These are phyloP conservation scores for Mirza zaza DNA, from an alignment of 2,113 vertebrate species.

Conservation along the genomic window DNA sequence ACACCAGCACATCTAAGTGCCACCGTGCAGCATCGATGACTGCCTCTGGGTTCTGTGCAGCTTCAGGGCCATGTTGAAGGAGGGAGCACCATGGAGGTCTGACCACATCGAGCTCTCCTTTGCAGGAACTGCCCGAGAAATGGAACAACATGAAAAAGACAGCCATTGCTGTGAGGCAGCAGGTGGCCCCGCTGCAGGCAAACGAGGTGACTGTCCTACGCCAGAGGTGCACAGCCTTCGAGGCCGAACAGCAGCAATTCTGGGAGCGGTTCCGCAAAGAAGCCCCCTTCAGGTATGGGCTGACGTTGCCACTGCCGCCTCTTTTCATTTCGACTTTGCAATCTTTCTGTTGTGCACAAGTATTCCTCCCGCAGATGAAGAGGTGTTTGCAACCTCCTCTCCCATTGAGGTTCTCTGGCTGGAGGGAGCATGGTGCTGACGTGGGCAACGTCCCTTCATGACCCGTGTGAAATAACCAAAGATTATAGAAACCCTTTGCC, in stretches of 20 bases:
- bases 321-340: not conserved
- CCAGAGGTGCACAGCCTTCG: constrained; percentile 87
- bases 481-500: not conserved
- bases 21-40: fast-evolving
- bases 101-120: not conserved
- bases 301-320: fast-evolving
- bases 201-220: constrained; percentile 88
- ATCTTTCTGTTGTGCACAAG: no score
- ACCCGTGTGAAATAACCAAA: not conserved
- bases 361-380: not conserved
- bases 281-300: constrained; percentile 91
- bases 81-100: not conserved
- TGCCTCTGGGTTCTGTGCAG: fast-evolving
- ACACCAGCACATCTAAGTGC: fast-evolving
- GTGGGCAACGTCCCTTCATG: not conserved
- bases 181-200: constrained; percentile 93
- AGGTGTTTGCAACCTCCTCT: not conserved
- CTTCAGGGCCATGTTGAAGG: fast-evolving
- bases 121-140: constrained; percentile 93
- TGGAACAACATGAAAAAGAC: constrained; percentile 92
- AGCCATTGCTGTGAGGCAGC: constrained; percentile 88
- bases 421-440: not conserved
- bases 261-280: constrained; percentile 87
- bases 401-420: fast-evolving
- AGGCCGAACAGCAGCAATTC: constrained; percentile 88